A percentile compares a stretch with the other conserved stretches of the same genome.
phyloP scores from a whole-genome alignment of 2,888 invertebrate genomes.

The Cantharis rustica region DNA sequence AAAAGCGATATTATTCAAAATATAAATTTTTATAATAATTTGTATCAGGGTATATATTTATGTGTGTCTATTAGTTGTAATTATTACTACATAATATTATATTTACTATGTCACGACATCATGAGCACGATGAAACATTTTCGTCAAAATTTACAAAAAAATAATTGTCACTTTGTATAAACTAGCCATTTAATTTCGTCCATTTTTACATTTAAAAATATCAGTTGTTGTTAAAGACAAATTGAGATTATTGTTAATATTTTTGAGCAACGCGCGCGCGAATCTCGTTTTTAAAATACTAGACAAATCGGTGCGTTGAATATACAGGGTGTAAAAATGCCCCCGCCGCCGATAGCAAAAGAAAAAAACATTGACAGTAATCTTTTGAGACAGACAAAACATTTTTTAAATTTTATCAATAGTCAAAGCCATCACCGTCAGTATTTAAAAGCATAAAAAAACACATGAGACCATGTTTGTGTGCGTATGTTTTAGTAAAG shows the following conservation, averaged over 20 bases:
- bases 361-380: background rate
- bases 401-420: slow-evolving; percentile 4
- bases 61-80: slow-evolving; percentile 37
- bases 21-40: slow-evolving; percentile 51
- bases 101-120: slow-evolving; percentile 17
- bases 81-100: no score
- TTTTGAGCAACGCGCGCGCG: background rate
- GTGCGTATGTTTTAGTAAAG: slow-evolving; percentile 57
- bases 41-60: slow-evolving; percentile 50
- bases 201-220: slow-evolving; percentile 5
- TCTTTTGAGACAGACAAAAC: background rate
- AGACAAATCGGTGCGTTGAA: background rate
- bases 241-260: background rate
- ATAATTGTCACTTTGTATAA: slow-evolving; percentile 35
- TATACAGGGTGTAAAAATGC: background rate
- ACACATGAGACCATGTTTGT: slow-evolving; percentile 52
- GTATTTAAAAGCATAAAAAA: slow-evolving; percentile 38
- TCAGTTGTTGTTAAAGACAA: background rate
- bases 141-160: slow-evolving; percentile 37
- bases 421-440: slow-evolving; percentile 10
- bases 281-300: background rate
- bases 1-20: slow-evolving; percentile 34
- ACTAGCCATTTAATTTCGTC: slow-evolving; percentile 21
- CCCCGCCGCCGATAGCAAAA: background rate
- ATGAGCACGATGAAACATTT: slow-evolving; percentile 21